phyloP scores from a whole-genome alignment of 2,113 vertebrate genomes.

The Rhinolophus sinicus region DNA sequence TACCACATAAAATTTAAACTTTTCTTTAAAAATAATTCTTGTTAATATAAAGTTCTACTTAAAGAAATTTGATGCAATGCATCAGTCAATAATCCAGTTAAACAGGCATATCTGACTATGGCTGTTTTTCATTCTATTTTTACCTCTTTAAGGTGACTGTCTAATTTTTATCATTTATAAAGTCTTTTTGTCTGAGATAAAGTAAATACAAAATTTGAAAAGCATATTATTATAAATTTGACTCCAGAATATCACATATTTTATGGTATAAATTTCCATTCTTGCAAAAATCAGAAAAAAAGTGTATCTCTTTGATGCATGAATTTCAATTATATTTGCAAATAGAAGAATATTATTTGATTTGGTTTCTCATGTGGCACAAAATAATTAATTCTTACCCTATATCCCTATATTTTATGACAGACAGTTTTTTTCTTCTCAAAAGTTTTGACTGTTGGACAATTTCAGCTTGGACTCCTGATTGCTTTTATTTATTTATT shows the following conservation, averaged over 20 bases:
- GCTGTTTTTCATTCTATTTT: background rate
- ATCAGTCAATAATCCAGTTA: background rate
- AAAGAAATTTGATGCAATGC: background rate
- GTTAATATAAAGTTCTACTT: background rate
- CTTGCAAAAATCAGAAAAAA: background rate
- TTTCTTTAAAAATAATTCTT: background rate
- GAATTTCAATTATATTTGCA: background rate
- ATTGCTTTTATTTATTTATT: constrained; percentile 59
- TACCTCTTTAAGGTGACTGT: background rate
- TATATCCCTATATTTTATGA: background rate
- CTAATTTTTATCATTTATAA: background rate
- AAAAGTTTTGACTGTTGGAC: background rate
- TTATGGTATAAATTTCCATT: background rate
- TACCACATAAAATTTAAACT: background rate
- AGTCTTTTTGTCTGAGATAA: background rate
- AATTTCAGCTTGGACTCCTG: constrained; percentile 48
- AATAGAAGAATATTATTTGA: background rate
- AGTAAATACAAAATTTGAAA: background rate
- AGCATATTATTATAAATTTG: background rate
- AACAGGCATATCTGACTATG: rapidly evolving
- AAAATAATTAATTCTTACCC: background rate
- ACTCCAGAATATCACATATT: background rate
- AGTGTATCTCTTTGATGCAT: background rate
- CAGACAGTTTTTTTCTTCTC: background rate
- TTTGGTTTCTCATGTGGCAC: background rate